These are phyloP conservation scores for Thymallus thymallus DNA, from an alignment of 2,113 vertebrate genomes.

Conservation along the genomic window DNA sequence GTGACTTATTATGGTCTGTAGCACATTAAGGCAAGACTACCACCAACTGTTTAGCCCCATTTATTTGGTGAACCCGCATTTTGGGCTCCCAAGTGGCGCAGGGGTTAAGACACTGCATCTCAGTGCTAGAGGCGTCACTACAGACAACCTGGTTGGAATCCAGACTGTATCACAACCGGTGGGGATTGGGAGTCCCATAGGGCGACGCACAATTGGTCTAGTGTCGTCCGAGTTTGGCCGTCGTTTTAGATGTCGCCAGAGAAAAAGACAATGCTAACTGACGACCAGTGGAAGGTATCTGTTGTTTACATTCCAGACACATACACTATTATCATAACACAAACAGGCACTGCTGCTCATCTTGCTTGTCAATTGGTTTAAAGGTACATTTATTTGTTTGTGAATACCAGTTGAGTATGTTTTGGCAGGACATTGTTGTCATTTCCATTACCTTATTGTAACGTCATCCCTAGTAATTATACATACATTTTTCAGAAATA, in stretches of 20 bases:
- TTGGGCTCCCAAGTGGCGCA: too few relatives aligned
- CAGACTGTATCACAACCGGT: too few relatives aligned
- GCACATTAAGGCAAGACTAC: slow-evolving; percentile 50
- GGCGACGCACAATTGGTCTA: too few relatives aligned
- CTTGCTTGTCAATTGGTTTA: neutral
- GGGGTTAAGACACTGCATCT: too few relatives aligned
- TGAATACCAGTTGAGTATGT: neutral
- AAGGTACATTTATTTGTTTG: neutral
- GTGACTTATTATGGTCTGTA: slow-evolving; percentile 63
- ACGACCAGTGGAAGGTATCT: neutral
- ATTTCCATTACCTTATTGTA: too few relatives aligned
- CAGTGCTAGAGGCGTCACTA: too few relatives aligned
- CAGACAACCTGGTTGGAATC: too few relatives aligned
- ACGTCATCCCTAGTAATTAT: too few relatives aligned
- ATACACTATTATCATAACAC: neutral
- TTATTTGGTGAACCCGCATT: slow-evolving; percentile 56
- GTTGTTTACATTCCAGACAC: neutral
- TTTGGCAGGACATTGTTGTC: too few relatives aligned
- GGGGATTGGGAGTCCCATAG: too few relatives aligned
- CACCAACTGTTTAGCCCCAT: slow-evolving; percentile 53
- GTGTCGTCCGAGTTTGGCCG: too few relatives aligned
- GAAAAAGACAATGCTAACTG: neutral
- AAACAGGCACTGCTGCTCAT: neutral
- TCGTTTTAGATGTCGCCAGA: neutral
- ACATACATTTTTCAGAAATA: too few relatives aligned